These are phyloP conservation scores for Lasiurus borealis DNA, from an alignment of 2,113 vertebrate genomes.

Conservation along the genomic window DNA sequence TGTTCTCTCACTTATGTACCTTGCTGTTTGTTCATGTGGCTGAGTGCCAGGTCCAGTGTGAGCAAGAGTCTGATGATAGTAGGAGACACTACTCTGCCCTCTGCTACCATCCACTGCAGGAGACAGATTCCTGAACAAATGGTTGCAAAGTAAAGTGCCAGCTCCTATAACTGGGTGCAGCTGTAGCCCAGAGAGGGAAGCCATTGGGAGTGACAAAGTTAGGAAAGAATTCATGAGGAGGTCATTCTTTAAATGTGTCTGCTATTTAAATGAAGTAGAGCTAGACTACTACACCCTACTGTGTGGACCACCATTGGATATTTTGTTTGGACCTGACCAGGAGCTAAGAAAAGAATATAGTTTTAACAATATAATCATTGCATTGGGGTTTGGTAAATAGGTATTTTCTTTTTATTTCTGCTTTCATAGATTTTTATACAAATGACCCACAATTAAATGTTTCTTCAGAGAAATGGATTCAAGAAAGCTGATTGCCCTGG, in stretches of 20 bases:
- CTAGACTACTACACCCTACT: neutral
- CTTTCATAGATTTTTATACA: neutral
- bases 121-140: neutral
- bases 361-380: neutral
- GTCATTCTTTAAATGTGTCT: neutral
- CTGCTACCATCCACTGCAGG: neutral
- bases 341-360: neutral
- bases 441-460: neutral
- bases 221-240: neutral
- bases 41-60: neutral
- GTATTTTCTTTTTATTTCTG: neutral
- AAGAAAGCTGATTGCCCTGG: neutral
- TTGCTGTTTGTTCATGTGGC: neutral
- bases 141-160: neutral
- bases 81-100: neutral
- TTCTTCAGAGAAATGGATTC: constrained; percentile 5
- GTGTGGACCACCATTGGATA: neutral
- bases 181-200: neutral
- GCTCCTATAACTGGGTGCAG: neutral
- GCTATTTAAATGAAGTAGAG: neutral
- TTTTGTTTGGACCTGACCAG: neutral
- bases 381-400: neutral
- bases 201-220: neutral
- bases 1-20: neutral
- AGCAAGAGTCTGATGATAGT: neutral